Evolutionary conservation across 2,888 invertebrate genomes (phyloP).

Genomic region (Rhamnusium bicolor): DNA sequence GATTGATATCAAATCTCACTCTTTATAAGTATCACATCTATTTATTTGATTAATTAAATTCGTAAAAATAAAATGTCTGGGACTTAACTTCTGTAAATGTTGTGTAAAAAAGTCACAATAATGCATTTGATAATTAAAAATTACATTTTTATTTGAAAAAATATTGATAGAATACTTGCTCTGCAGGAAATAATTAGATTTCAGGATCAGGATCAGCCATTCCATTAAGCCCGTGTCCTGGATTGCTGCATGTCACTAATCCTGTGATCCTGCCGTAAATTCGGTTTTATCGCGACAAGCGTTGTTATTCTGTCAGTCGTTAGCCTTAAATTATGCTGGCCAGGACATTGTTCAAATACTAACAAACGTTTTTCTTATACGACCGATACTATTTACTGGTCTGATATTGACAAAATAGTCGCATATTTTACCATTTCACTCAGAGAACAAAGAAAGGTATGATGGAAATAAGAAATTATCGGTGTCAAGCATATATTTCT

Average conservation of each 20-base stretch:
- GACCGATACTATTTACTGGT: constrained; percentile 14
- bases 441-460: background rate
- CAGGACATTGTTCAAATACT: constrained; percentile 26
- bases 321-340: constrained; percentile 33
- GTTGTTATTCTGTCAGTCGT: constrained; percentile 57
- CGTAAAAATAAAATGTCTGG: no score
- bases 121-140: no score
- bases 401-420: constrained; percentile 3
- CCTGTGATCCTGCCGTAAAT: constrained; percentile 64
- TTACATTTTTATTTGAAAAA: background rate
- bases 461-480: background rate
- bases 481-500: background rate
- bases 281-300: constrained; percentile 63
- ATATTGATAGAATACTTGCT: background rate
- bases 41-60: no score
- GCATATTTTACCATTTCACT: background rate
- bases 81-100: no score
- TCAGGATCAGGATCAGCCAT: constrained; percentile 61
- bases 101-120: no score
- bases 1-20: no score
- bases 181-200: constrained; percentile 61
- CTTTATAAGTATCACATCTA: no score
- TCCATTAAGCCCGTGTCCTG: constrained; percentile 61
- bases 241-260: constrained; percentile 62
- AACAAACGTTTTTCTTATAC: constrained; percentile 20